Evolutionary conservation across 2,113 vertebrate species (phyloP).

Genomic region (Catagonus wagneri): DNA sequence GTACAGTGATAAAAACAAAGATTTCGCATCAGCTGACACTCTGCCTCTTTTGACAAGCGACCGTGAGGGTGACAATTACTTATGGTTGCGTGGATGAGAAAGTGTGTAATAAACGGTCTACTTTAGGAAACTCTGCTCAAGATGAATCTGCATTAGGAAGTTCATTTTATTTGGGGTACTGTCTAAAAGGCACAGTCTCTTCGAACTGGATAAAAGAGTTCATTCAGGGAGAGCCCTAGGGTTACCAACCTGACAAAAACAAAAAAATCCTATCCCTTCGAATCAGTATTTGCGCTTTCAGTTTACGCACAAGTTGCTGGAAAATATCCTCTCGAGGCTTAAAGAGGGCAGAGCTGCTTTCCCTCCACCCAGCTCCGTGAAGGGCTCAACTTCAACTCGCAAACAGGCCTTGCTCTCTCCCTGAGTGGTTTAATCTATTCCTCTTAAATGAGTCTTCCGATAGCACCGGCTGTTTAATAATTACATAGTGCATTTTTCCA

Average conservation of each 20-base stretch:
- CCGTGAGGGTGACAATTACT: not conserved
- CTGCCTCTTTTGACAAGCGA: not conserved
- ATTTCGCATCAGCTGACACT: not conserved
- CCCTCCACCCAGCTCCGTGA: fast-evolving
- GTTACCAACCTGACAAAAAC: not conserved
- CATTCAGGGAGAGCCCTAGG: not conserved
- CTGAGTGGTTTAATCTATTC: constrained; percentile 58
- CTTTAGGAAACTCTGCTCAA: not conserved
- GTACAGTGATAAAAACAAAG: constrained; percentile 63
- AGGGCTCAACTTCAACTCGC: constrained; percentile 32
- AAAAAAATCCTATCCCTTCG: fast-evolving
- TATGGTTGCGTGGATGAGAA: not conserved
- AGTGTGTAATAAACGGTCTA: not conserved
- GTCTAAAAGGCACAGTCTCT: not conserved
- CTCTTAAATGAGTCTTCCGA: constrained; percentile 76
- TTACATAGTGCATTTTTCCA: constrained; percentile 78
- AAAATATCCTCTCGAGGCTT: not conserved
- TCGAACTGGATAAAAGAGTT: not conserved
- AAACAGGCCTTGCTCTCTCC: constrained; percentile 19
- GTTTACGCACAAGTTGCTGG: not conserved
- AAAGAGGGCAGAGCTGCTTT: not conserved
- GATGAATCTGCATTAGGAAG: not conserved
- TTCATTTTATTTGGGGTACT: not conserved
- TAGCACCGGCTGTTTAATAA: constrained; percentile 83
- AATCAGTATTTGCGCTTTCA: not conserved